Evolutionary conservation across 1,140 invertebrate species (phyloP), one percentile per base, ranked within the genome.

Genomic region (Colletes latitarsis): DNA sequence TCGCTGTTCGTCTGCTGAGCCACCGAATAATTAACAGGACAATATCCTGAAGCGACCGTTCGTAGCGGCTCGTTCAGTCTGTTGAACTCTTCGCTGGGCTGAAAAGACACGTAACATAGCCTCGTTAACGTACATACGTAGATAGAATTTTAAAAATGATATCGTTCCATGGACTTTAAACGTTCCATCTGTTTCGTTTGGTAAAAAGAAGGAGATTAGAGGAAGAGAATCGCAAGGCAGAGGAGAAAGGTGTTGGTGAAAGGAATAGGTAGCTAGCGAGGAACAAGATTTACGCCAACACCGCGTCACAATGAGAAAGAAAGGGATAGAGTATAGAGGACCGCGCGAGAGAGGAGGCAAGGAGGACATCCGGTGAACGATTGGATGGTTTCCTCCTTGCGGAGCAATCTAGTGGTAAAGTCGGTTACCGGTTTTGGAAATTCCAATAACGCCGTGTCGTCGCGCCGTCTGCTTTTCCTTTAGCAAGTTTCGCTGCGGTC

Each of bases 361-460:
- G 80, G 86, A 92, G 86, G 90, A 88, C 86, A 89, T 89, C 88
- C 92, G 91, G 92, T 85, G 88, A 91, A 91, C 91, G 92, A 93
- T 93, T 93, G 92, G 91, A 90, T 92, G 88, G 91, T 91, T 92
- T 92, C 92, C 91, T 93, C 91, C 91, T 92, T 89, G 90, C 91
- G 88, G 90, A 90, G 92, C 92, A 93, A 93, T 93, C 92, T 93
- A 92, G 91, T 92, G 92, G 92, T 92, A 92, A 93, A 92, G 89
- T 88, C 87, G 88, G 89, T 93, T 93, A 93, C 91, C 91, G 92
- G 92, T 90, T 89, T 90, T 80, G 88, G 88, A 89, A 92, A 92
- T 90, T 89, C 86, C 88, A 84, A 90, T 90, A 91, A 89, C 80
- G 78, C 58, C 62, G 66, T 80, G 85, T 83, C 82, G 75, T 69